These are phyloP conservation scores for Orchesella flavescens DNA, from an alignment of 2,888 invertebrate genomes.

Conservation along the genomic window DNA sequence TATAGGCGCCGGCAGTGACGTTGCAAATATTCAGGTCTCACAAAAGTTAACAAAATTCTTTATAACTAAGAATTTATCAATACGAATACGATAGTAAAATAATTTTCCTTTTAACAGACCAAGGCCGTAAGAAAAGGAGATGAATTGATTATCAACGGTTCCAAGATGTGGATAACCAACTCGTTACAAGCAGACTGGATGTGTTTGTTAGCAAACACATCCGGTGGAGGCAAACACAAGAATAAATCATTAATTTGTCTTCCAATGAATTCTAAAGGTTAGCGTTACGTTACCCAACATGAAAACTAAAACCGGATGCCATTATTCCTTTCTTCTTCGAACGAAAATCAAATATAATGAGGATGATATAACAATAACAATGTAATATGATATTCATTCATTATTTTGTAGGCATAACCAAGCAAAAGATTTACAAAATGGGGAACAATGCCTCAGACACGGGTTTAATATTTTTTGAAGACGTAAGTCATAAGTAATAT, in stretches of 20 bases:
- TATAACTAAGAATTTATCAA: too few species aligned
- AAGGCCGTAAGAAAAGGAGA: conserved; percentile 75
- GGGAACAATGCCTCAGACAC: conserved; percentile 77
- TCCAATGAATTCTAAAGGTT: conserved; percentile 76
- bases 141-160: conserved; percentile 77
- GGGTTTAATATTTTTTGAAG: conserved; percentile 77
- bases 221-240: conserved; percentile 74
- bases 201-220: conserved; percentile 77
- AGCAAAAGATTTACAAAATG: conserved; percentile 76
- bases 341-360: too few species aligned
- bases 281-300: too few species aligned
- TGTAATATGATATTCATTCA: too few species aligned
- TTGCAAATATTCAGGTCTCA: conserved; percentile 74
- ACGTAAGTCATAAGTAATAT: too few species aligned
- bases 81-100: too few species aligned
- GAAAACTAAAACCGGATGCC: too few species aligned
- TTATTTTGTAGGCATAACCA: conserved; percentile 48
- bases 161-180: conserved; percentile 76
- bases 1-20: conserved; percentile 76
- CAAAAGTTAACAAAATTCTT: too few species aligned
- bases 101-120: conserved; percentile 73
- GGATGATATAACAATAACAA: too few species aligned
- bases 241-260: conserved; percentile 78
- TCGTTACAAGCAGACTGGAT: conserved; percentile 78
- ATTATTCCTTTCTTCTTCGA: too few species aligned